phyloP scores from a whole-genome alignment of 1,140 invertebrate genomes.

The Ruditapes philippinarum region DNA sequence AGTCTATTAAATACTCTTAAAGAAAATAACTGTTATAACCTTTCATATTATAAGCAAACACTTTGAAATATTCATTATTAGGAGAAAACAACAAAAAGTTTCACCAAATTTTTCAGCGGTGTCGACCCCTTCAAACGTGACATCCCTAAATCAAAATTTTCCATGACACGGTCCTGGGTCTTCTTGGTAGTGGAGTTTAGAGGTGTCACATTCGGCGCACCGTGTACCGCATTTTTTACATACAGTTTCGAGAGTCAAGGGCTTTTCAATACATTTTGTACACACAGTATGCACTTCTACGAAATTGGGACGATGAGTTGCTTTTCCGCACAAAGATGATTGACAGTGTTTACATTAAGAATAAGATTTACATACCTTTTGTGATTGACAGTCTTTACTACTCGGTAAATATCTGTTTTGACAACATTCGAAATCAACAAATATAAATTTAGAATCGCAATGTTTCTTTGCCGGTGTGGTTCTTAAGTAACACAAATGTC shows the following conservation, averaged over 20 bases:
- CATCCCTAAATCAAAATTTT: slow-evolving; percentile 34
- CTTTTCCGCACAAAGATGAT: slow-evolving; percentile 1
- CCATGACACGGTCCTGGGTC: neutral
- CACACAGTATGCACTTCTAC: slow-evolving; percentile 41
- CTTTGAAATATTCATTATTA: slow-evolving; percentile 17
- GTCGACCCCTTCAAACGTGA: slow-evolving; percentile 17
- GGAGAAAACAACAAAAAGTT: slow-evolving; percentile 43
- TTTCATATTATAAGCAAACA: slow-evolving; percentile 49
- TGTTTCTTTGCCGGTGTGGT: neutral
- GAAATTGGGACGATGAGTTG: slow-evolving; percentile 27
- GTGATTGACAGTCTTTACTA: slow-evolving; percentile 12
- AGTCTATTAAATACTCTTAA: slow-evolving; percentile 6
- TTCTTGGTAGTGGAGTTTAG: neutral
- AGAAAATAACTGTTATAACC: slow-evolving; percentile 49
- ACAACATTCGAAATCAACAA: neutral
- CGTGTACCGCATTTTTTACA: slow-evolving; percentile 40
- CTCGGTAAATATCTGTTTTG: neutral
- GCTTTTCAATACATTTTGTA: neutral
- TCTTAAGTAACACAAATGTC: neutral
- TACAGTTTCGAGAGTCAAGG: neutral
- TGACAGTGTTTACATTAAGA: slow-evolving; percentile 27
- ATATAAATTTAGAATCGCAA: neutral
- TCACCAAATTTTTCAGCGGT: slow-evolving; percentile 9
- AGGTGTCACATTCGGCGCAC: slow-evolving; percentile 23
- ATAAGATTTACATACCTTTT: neutral